Conservation (phyloP, 2,888 invertebrate species). For the Dryomyza anilis region DNA sequence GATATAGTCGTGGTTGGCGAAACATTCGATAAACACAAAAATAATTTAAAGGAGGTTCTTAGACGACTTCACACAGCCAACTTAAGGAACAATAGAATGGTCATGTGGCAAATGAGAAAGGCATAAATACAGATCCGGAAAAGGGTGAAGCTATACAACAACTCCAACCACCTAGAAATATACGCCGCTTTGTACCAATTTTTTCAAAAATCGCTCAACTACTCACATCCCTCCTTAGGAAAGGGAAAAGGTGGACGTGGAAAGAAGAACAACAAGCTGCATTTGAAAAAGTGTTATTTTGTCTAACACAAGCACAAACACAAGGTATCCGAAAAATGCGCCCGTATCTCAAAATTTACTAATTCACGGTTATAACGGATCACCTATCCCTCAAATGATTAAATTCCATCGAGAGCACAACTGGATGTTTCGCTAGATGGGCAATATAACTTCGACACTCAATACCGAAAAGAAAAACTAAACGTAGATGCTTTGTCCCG, state of each 20-base stretch:
- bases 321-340: too few species aligned
- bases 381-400: too few species aligned
- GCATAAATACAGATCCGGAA: neutral
- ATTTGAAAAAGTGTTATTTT: constrained; percentile 11
- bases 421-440: too few species aligned
- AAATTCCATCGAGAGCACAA: too few species aligned
- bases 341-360: constrained; percentile 15
- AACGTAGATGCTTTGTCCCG: too few species aligned
- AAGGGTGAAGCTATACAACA: neutral
- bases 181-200: neutral
- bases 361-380: too few species aligned
- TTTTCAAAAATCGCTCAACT: neutral
- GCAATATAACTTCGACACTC: too few species aligned
- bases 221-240: neutral
- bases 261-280: neutral
- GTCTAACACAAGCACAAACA: constrained; percentile 6
- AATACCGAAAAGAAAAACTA: too few species aligned
- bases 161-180: neutral
- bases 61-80: too few species aligned
- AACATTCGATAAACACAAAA: neutral
- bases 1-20: neutral
- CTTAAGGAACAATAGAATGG: too few species aligned
- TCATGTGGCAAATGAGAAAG: neutral
- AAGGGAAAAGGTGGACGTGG: neutral
- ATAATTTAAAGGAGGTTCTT: neutral